Conservation (phyloP, 2,888 invertebrate species). For the Nemotelus nigrinus region DNA sequence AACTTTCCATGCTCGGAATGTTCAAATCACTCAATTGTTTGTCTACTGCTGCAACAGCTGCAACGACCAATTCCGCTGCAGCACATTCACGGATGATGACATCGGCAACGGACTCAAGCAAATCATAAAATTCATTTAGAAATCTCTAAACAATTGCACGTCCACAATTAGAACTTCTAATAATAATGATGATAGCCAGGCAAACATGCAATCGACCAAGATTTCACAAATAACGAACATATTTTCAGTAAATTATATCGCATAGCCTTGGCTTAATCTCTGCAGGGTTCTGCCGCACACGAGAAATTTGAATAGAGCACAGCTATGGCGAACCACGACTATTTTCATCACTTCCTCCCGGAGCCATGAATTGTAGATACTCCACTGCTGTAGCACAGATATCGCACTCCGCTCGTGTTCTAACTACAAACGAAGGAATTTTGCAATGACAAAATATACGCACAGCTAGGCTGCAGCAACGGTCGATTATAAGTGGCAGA, state of each 20-base stretch:
- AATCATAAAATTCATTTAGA: slow-evolving; percentile 22
- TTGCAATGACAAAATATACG: slow-evolving; percentile 31
- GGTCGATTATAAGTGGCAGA: slow-evolving; percentile 19
- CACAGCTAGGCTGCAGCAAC: neutral
- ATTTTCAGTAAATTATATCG: slow-evolving; percentile 30
- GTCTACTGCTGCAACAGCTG: too few relatives aligned
- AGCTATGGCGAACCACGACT: neutral
- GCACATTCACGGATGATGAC: too few relatives aligned
- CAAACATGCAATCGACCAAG: neutral
- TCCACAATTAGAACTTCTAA: slow-evolving; percentile 5
- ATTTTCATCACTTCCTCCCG: slow-evolving; percentile 36
- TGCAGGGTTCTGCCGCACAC: neutral
- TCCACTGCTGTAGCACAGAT: neutral
- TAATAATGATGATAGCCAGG: neutral
- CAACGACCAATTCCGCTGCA: too few relatives aligned
- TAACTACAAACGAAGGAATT: neutral
- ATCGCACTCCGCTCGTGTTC: neutral
- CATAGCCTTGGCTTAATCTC: slow-evolving; percentile 17
- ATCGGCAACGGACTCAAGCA: too few relatives aligned
- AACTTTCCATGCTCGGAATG: too few relatives aligned
- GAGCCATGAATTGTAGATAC: neutral
- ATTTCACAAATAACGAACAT: slow-evolving; percentile 2
- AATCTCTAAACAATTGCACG: slow-evolving; percentile 1
- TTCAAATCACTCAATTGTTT: too few relatives aligned
- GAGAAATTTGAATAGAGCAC: slow-evolving; percentile 19